Conservation (phyloP, 2,888 invertebrate species). For the Ptychoptera contaminata region DNA sequence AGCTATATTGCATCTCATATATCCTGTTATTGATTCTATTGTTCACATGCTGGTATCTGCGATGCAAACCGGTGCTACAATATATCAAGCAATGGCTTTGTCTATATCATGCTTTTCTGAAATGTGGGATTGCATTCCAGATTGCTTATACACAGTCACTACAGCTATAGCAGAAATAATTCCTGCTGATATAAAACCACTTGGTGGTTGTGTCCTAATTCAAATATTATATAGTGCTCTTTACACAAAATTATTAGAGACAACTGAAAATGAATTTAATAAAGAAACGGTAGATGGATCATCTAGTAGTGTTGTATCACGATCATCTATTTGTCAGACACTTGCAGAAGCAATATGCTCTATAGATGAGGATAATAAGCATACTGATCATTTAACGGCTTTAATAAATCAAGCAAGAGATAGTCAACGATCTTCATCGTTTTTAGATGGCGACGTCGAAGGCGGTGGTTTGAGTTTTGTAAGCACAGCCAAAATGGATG, state of each 20-base stretch:
- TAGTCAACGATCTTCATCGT: conserved; percentile 25
- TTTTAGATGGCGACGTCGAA: conserved; percentile 28
- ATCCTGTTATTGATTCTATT: conserved; percentile 44
- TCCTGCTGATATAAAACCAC: conserved; percentile 52
- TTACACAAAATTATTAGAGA: conserved; percentile 46
- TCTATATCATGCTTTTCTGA: conserved; percentile 54
- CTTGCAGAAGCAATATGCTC: conserved; percentile 64
- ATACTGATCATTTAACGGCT: conserved; percentile 53
- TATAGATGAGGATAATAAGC: conserved; percentile 64
- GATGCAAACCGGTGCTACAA: conserved; percentile 56
- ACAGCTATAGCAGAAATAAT: conserved; percentile 47
- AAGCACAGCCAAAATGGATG: conserved; percentile 26
- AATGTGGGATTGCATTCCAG: conserved; percentile 50
- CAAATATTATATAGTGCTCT: conserved; percentile 54
- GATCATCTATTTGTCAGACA: conserved; percentile 47
- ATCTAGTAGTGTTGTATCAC: conserved; percentile 11
- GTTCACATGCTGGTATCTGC: conserved; percentile 53
- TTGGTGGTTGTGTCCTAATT: conserved; percentile 50
- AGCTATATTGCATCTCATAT: conserved; percentile 48
- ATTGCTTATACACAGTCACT: conserved; percentile 39
- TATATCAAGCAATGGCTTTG: conserved; percentile 66
- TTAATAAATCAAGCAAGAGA: conserved; percentile 40
- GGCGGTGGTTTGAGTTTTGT: conserved; percentile 21
- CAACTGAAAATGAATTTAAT: conserved; percentile 18
- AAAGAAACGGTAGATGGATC: background rate